Conservation (phyloP, 2,888 invertebrate genomes). For the Lithophane semibrunnea region DNA sequence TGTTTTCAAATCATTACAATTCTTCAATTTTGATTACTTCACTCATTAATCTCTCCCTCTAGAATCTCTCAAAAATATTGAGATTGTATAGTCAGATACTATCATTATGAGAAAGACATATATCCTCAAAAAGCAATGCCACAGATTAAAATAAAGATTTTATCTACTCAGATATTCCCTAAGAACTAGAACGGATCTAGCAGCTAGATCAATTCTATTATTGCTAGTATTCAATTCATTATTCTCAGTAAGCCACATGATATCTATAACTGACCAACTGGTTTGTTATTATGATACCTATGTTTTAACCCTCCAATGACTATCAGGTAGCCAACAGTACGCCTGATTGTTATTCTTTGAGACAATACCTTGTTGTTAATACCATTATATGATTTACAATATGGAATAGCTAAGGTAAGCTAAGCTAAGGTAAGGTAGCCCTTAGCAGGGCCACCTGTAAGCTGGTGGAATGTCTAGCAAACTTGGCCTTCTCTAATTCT, state of each 20-base stretch:
- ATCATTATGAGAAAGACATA: not conserved
- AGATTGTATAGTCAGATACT: not conserved
- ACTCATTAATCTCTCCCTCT: not conserved
- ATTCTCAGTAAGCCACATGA: conserved; percentile 20
- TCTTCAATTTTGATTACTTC: not conserved
- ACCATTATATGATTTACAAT: conserved; percentile 26
- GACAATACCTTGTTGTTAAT: conserved; percentile 48
- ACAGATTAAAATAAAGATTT: conserved; percentile 5
- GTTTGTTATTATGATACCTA: conserved; percentile 12
- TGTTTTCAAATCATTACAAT: not conserved
- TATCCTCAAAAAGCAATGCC: not conserved
- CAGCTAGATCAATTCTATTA: not conserved
- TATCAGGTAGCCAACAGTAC: conserved; percentile 14
- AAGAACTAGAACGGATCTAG: not conserved
- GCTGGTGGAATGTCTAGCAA: conserved; percentile 6
- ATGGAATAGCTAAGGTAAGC: conserved; percentile 18
- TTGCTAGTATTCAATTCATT: not conserved
- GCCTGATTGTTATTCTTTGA: conserved; percentile 37
- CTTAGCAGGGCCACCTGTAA: not conserved
- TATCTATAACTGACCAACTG: conserved; percentile 11
- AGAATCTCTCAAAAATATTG: not conserved
- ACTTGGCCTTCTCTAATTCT: conserved; percentile 39
- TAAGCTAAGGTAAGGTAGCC: too few species aligned
- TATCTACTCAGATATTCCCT: not conserved
- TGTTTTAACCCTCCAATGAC: conserved; percentile 17